Evolutionary conservation across 1,140 invertebrate genomes (phyloP).

Genomic region (Drosophila biarmipes): DNA sequence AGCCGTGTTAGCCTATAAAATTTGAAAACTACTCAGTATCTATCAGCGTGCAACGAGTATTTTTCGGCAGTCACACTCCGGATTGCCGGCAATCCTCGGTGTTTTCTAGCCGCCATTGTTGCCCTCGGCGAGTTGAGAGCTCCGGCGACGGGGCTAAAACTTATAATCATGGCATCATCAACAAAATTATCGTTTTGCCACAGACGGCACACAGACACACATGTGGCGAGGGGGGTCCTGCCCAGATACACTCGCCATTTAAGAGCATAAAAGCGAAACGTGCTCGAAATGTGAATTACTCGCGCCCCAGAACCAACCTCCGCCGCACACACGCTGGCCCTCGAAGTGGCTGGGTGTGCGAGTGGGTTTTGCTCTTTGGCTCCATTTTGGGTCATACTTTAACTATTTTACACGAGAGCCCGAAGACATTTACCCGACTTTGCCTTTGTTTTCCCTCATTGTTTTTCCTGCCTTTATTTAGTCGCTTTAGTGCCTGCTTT

Average conservation of each 20-base stretch:
- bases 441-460: conserved; percentile 20
- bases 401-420: conserved; percentile 73
- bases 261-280: conserved; percentile 78
- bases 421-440: conserved; percentile 59
- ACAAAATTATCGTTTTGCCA: conserved; percentile 76
- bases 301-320: conserved; percentile 23
- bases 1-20: too few relatives aligned
- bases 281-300: conserved; percentile 76
- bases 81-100: background rate
- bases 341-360: conserved; percentile 24
- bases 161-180: conserved; percentile 79
- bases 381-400: conserved; percentile 67
- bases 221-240: conserved; percentile 8
- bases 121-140: conserved; percentile 34
- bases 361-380: conserved; percentile 64
- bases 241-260: conserved; percentile 76
- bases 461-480: conserved; percentile 55
- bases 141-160: conserved; percentile 59
- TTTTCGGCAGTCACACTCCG: background rate
- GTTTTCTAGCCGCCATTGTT: conserved; percentile 45
- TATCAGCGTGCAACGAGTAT: background rate
- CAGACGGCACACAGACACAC: conserved; percentile 41
- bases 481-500: conserved; percentile 61
- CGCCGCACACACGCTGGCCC: conserved; percentile 4
- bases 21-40: background rate